A percentile compares a stretch with the other conserved stretches of the same genome.
Conservation (phyloP, 2,113 vertebrate species). For the Apodemus sylvaticus region DNA sequence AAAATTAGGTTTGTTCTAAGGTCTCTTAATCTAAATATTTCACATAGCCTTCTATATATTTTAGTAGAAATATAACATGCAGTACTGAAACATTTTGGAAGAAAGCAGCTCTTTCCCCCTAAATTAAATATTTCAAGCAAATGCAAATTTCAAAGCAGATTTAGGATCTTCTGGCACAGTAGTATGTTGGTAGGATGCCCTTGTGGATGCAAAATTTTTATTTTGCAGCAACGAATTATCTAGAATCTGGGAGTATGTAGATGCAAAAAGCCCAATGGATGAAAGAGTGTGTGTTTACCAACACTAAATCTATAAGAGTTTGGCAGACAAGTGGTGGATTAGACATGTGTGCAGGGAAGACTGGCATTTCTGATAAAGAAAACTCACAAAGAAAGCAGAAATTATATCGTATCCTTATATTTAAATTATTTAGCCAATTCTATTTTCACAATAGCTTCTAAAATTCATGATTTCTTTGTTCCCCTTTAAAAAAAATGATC, state of each 20-base stretch:
- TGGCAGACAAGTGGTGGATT: constrained; percentile 58
- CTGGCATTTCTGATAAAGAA: constrained; percentile 49
- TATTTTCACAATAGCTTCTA: constrained; percentile 77
- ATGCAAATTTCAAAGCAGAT: constrained; percentile 64
- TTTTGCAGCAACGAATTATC: constrained; percentile 71
- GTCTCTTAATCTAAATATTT: constrained; percentile 65
- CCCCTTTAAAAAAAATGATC: constrained; percentile 30
- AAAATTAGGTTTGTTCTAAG: constrained; percentile 64
- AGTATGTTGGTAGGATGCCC: constrained; percentile 66
- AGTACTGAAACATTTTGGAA: constrained; percentile 34
- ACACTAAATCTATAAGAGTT: constrained; percentile 52
- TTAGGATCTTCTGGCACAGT: constrained; percentile 43
- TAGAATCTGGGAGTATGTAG: constrained; percentile 68
- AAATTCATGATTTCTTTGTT: constrained; percentile 45
- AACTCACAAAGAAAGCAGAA: constrained; percentile 73
- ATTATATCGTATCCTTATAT: constrained; percentile 66
- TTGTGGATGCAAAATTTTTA: constrained; percentile 58
- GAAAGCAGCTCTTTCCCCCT: constrained; percentile 45
- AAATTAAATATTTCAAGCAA: constrained; percentile 73
- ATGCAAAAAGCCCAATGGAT: constrained; percentile 62
- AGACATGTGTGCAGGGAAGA: constrained; percentile 60
- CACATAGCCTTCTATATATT: constrained; percentile 33
- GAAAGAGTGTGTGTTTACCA: constrained; percentile 68
- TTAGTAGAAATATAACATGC: constrained; percentile 31
- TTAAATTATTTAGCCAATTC: constrained; percentile 68